phyloP scores from a whole-genome alignment of 2,888 invertebrate species.

The Cistogaster globosa region DNA sequence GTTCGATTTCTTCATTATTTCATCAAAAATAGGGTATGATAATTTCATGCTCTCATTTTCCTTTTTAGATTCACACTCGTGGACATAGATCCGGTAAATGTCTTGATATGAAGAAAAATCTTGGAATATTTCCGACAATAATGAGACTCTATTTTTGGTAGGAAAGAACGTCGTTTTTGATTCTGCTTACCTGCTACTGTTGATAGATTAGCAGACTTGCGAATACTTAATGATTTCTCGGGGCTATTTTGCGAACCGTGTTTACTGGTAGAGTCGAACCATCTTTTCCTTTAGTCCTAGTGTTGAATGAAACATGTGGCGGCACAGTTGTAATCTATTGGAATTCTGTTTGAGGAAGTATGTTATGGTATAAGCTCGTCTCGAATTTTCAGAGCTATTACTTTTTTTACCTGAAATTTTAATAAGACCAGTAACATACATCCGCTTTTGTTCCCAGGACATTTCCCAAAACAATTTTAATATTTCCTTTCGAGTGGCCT shows the following conservation, averaged over 20 bases:
- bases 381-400: constrained; percentile 6
- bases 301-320: background rate
- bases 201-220: background rate
- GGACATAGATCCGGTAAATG: background rate
- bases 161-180: background rate
- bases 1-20: background rate
- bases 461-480: too few relatives aligned
- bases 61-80: constrained; percentile 2
- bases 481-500: too few relatives aligned
- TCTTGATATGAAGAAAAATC: background rate
- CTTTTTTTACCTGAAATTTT: background rate
- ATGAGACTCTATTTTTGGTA: too few relatives aligned
- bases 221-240: too few relatives aligned
- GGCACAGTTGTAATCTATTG: background rate
- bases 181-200: background rate
- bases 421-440: too few relatives aligned
- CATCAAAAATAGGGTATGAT: background rate
- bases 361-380: constrained; percentile 1
- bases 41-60: background rate
- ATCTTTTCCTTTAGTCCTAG: too few relatives aligned
- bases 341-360: background rate
- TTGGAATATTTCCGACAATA: too few relatives aligned
- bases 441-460: too few relatives aligned
- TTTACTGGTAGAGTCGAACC: too few relatives aligned
- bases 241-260: too few relatives aligned